Evolutionary conservation across 2,113 vertebrate species (phyloP), one percentile per base, ranked within the genome.

Genomic region (Aspidoscelis tigris): DNA sequence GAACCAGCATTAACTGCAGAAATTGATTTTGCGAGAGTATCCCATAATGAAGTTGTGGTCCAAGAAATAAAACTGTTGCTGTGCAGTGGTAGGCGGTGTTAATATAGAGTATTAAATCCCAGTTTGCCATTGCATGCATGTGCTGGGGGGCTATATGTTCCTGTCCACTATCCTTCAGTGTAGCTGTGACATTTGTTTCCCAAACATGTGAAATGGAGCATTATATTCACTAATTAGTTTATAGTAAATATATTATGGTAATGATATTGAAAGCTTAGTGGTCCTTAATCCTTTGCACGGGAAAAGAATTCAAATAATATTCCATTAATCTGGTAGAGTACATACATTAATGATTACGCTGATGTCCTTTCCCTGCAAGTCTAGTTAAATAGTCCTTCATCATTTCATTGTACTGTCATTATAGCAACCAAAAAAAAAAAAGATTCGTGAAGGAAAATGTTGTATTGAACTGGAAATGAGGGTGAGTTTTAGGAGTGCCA

Each of bases 161-260:
- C 71, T 26, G 24, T 68, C 24, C 66, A 26, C 58, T 61, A 61
- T 61, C 14, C 58, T 61, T 61, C 14, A 9, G 8, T 50, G 50
- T 55, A 20, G 24, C 0, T 65, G 65, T 85, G 84, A 77, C 69
- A n/a, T 86, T 68, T n/a, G 64, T 53, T 73, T 24, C 84, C 2
- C 1, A 24, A 33, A 12, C 81, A 20, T 78, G 14, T 74, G 86
- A 88, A 88, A 21, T 80, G 47, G 21, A 26, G 70, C 47, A 72
- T 84, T 89, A 44, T 88, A 65, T 72, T 87, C 20, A 18, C 2
- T 81, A 39, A 83, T 26, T 24, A 71, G 9, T 69, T 69, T 33
- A 55, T 71, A 12, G 70, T 61, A 22, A 64, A 43, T 74, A 24
- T 18, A 26, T 4, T 53, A 55, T 39, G 50, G 18, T 61, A 80